Conservation (phyloP, 2,113 vertebrate genomes). For the Dromiciops gliroides region DNA sequence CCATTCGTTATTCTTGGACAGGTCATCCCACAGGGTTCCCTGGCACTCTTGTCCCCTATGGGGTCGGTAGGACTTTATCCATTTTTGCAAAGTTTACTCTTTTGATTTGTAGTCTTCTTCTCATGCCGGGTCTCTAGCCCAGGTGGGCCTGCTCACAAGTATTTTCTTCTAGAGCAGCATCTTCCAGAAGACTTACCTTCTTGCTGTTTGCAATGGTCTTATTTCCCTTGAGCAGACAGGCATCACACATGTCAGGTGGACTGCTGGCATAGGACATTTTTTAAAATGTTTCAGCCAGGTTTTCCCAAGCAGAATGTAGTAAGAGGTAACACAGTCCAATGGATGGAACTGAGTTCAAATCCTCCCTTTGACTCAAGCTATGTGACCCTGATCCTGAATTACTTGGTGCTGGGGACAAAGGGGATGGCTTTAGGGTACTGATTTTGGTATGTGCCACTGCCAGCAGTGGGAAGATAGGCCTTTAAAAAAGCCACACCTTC, state of each 20-base stretch:
- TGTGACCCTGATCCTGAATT: no score
- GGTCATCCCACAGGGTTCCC: no score
- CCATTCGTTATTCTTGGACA: background rate
- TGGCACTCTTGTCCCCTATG: background rate
- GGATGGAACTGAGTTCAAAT: no score
- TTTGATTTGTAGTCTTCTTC: conserved; percentile 54
- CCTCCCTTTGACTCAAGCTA: no score
- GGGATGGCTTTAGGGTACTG: conserved; percentile 40
- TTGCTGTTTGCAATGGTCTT: no score
- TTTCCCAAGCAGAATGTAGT: no score
- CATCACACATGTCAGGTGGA: no score
- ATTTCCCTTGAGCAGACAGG: no score
- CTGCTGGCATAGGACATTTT: no score
- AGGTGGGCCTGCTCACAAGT: conserved; percentile 70
- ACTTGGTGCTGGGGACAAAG: conserved; percentile 49
- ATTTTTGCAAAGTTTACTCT: conserved; percentile 57
- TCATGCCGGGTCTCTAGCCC: conserved; percentile 53
- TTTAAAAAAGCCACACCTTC: background rate
- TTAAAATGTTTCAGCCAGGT: no score
- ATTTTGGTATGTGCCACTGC: background rate
- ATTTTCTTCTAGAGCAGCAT: conserved; percentile 65
- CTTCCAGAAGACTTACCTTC: conserved; percentile 67
- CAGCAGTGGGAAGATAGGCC: no score
- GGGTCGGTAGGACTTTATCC: conserved; percentile 33
- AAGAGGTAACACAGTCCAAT: no score